A percentile compares a stretch with the other conserved stretches of the same genome.
Evolutionary conservation across 2,113 vertebrate genomes (phyloP).

Genomic region (Hyla sarda): DNA sequence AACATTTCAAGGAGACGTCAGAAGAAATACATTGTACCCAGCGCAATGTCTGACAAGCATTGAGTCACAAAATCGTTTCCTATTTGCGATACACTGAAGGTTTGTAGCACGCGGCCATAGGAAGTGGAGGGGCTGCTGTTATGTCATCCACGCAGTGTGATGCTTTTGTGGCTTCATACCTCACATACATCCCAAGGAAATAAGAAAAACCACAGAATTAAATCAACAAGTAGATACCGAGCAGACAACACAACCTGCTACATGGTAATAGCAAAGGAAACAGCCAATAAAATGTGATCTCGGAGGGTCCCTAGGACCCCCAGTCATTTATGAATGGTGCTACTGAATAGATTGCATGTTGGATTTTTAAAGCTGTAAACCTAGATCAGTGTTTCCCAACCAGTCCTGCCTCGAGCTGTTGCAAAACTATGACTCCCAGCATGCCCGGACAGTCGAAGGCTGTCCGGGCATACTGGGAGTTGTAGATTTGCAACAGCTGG

Average conservation of each 20-base stretch:
- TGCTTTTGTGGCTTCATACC: background rate
- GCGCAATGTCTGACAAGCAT: background rate
- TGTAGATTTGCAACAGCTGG: no score
- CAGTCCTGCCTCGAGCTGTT: no score
- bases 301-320: background rate
- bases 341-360: background rate
- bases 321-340: background rate
- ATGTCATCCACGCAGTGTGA: background rate
- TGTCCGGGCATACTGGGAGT: no score
- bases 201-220: background rate
- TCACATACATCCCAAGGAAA: background rate
- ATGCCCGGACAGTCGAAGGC: no score
- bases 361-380: no score
- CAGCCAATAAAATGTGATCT: background rate
- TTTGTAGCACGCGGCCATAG: background rate
- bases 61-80: background rate
- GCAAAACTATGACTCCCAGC: no score
- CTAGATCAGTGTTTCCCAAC: no score
- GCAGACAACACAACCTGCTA: background rate
- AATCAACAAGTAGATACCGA: background rate
- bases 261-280: background rate
- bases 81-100: conserved; percentile 1
- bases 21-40: background rate
- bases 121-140: background rate
- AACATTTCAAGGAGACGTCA: background rate